Base-by-base conservation (phyloP, 1,140 invertebrate species). In the Wasmannia auropunctata region DNA sequence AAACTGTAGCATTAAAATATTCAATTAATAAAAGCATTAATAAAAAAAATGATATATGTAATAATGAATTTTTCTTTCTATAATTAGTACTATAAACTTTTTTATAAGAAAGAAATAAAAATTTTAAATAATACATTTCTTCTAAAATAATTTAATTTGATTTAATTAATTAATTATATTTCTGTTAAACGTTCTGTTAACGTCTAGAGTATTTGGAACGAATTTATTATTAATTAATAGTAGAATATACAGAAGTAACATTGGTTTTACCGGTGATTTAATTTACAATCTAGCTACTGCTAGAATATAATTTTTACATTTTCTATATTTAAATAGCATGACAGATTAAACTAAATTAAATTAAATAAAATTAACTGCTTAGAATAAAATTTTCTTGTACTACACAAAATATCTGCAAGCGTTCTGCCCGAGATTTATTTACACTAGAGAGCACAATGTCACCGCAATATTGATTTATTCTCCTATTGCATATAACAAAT, bases 401-500 rank as follows among this genome's bases (percentile, higher is more conserved):
- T n/a, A 0, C 10, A 14, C 10, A 69, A 28, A 80, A 80, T 54
- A 37, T 62, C 19, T 2, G 19, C 10, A 34, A 31, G 19, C 34
- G 34, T n/a, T 69, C 4, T 31, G 28, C 11, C 28, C 10, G 40
- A 79, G 58, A 69, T 80, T 80, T 80, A 65, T 80, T 80, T 40
- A 69, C 77, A 34, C 62, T 51, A 69, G 62, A 37, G 46, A 69
- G 46, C 77, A 69, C 46, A 25, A 31, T 80, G 77, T 69, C 46
- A 69, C 43, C 43, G 16, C 62, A 31, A 54, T 69, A 34, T 56
- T 80, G 77, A 80, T 80, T 80, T 80, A 80, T 80, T 80, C 5
- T 67, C 62, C 63, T 80, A 69, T 37, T 69, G 46, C 63, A 40
- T 69, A 22, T 54, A 80, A 69, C 77, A 22, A 80, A 54, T 69